A percentile compares a stretch with the other conserved stretches of the same genome.
phyloP scores from a whole-genome alignment of 2,113 vertebrate genomes.

The Macaca fascicularis region DNA sequence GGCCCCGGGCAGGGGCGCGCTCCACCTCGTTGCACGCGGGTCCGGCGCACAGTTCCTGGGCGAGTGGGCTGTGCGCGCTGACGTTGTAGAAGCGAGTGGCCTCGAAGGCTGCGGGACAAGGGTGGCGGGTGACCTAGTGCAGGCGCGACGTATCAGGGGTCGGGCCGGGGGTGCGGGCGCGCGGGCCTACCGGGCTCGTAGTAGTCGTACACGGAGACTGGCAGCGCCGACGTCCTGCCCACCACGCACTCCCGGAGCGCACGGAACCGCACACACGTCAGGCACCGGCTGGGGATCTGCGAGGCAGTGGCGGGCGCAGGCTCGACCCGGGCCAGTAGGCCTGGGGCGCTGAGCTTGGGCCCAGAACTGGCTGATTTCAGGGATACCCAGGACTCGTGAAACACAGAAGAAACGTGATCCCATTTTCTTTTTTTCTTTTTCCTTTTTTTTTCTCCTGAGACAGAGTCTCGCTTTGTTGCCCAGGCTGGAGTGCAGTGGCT shows the following conservation, averaged over 20 bases:
- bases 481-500: no score
- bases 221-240: conserved; percentile 94
- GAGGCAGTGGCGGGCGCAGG: neutral
- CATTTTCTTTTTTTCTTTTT: no score
- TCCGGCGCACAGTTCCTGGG: conserved; percentile 92
- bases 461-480: no score
- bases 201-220: conserved; percentile 95
- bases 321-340: neutral
- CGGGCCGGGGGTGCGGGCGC: neutral
- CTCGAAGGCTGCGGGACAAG: conserved; percentile 88
- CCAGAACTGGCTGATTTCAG: neutral
- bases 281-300: conserved; percentile 94
- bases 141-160: neutral
- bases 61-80: conserved; percentile 92
- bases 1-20: conserved; percentile 90
- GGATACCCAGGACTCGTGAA: neutral
- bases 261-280: conserved; percentile 93
- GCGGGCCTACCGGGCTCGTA: conserved; percentile 92
- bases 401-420: neutral
- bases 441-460: no score
- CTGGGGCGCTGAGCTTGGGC: neutral
- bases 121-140: neutral
- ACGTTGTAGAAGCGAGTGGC: conserved; percentile 96
- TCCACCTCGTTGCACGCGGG: conserved; percentile 95
- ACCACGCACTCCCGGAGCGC: conserved; percentile 93